Percentiles rank a stretch among this genome's conserved stretches.
phyloP scores from a whole-genome alignment of 2,113 vertebrate genomes.

The Vireo altiloquus region DNA sequence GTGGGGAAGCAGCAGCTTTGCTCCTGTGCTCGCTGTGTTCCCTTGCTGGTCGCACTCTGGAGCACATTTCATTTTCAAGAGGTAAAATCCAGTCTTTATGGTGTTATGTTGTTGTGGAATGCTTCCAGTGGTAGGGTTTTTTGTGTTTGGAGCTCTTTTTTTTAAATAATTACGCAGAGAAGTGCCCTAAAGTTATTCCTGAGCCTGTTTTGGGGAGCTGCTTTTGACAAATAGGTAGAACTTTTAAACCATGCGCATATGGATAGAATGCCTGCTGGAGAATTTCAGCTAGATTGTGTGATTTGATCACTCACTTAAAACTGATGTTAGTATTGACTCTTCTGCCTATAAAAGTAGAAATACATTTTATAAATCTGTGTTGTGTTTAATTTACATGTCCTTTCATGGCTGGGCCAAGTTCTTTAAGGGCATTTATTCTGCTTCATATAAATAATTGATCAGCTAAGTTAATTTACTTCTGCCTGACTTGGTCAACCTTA shows the following conservation, averaged over 20 bases:
- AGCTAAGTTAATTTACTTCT: slow-evolving; percentile 96
- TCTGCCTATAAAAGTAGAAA: slow-evolving; percentile 68
- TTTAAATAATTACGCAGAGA: neutral
- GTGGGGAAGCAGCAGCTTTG: neutral
- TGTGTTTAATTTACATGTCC: slow-evolving; percentile 85
- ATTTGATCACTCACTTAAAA: slow-evolving; percentile 51
- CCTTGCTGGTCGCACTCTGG: rapidly evolving
- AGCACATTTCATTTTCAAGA: rapidly evolving
- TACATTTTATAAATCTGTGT: slow-evolving; percentile 81
- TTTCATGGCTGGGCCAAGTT: slow-evolving; percentile 83
- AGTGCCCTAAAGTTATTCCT: neutral
- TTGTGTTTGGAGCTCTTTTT: neutral
- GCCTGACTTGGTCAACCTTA: slow-evolving; percentile 92
- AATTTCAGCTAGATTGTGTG: neutral
- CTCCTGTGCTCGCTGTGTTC: neutral
- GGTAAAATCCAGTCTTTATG: neutral
- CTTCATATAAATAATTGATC: slow-evolving; percentile 98
- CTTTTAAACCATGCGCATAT: neutral
- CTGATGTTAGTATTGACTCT: slow-evolving; percentile 47
- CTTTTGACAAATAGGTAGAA: neutral
- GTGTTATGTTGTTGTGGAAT: rapidly evolving
- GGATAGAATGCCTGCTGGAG: neutral
- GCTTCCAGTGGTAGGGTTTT: neutral
- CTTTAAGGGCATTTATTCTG: slow-evolving; percentile 97
- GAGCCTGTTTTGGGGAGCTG: neutral